Conservation (phyloP, 2,113 vertebrate genomes). For the Thalassoma bifasciatum region DNA sequence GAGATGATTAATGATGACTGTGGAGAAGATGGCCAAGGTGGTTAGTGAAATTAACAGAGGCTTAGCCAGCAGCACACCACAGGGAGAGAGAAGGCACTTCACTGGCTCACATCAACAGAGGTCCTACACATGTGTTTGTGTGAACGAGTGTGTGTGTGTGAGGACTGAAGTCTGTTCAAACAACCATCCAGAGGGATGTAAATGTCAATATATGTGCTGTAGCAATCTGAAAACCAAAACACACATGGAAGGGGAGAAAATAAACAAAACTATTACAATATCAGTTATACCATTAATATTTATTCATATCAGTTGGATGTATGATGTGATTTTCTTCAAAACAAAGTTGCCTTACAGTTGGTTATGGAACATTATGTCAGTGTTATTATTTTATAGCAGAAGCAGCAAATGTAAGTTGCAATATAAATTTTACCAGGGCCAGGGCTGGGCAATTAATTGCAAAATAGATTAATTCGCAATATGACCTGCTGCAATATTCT, state of each 20-base stretch:
- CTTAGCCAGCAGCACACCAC: slow-evolving; percentile 69
- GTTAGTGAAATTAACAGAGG: slow-evolving; percentile 77
- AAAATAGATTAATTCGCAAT: too few species aligned
- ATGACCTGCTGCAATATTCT: too few species aligned
- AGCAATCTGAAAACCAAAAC: neutral
- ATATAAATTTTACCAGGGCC: too few species aligned
- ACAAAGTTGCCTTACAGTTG: too few species aligned
- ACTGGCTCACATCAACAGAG: slow-evolving; percentile 29
- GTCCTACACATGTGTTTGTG: slow-evolving; percentile 14
- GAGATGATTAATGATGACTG: slow-evolving; percentile 75
- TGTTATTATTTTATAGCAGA: too few species aligned
- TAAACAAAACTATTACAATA: neutral
- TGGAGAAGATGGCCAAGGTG: slow-evolving; percentile 75
- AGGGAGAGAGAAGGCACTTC: slow-evolving; percentile 64
- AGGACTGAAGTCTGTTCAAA: neutral
- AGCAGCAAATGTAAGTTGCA: too few species aligned
- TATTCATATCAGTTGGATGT: too few species aligned
- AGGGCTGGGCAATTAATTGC: too few species aligned
- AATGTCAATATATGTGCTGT: neutral
- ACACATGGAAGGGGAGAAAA: neutral
- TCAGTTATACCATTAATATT: too few species aligned
- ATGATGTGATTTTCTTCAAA: too few species aligned
- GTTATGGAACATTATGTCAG: too few species aligned
- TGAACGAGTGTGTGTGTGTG: slow-evolving; percentile 1
- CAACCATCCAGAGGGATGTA: neutral